Evolutionary conservation across 2,888 invertebrate genomes (phyloP).

Genomic region (Erpobdella octoculata): DNA sequence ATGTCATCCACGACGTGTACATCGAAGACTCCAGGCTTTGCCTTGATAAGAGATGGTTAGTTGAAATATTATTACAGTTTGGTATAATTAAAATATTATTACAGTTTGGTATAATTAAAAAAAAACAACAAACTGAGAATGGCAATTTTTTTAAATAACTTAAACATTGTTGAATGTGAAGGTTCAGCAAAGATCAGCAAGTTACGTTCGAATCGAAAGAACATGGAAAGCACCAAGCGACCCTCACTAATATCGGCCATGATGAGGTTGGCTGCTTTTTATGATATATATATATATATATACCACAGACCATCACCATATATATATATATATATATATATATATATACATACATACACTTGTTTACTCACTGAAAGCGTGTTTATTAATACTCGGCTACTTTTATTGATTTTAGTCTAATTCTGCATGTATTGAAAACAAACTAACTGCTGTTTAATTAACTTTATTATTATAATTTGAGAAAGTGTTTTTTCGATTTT

Average conservation of each 20-base stretch:
- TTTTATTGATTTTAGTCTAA: no score
- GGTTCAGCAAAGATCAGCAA: conserved; percentile 25
- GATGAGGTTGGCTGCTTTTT: conserved; percentile 23
- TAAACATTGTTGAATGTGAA: background rate
- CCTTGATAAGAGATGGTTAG: conserved; percentile 27
- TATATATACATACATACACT: no score
- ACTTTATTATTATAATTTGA: no score
- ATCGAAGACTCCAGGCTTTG: conserved; percentile 23
- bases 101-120: no score
- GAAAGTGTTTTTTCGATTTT: no score
- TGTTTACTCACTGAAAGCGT: no score
- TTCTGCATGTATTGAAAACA: no score
- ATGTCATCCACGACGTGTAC: conserved; percentile 15
- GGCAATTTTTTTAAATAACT: no score
- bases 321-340: no score
- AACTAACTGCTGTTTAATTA: no score
- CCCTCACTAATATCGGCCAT: conserved; percentile 12
- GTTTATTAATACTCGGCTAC: no score
- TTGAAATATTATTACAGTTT: background rate
- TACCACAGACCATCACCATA: background rate
- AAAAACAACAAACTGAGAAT: no score
- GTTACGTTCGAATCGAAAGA: conserved; percentile 26
- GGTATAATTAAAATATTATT: background rate
- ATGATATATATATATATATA: background rate
- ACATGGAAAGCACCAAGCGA: conserved; percentile 23